phyloP scores from a whole-genome alignment of 2,888 invertebrate species.

The Oscheius myriophilus region DNA sequence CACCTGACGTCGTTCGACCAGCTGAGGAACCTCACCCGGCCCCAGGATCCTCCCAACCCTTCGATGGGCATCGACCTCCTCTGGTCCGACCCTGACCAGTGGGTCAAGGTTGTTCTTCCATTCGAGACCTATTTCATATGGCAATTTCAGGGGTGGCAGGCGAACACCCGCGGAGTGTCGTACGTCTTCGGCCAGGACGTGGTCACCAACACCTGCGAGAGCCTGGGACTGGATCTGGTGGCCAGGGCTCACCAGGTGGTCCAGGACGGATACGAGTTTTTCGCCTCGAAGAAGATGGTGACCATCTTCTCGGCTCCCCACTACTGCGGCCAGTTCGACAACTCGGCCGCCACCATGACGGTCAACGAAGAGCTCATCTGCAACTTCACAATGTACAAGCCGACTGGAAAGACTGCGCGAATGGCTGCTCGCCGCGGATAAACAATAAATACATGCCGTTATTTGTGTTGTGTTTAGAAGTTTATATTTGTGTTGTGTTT shows the following conservation, averaged over 20 bases:
- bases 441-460: too few relatives aligned
- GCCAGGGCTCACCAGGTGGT: conserved; percentile 73
- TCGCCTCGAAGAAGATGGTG: conserved; percentile 66
- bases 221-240: too few relatives aligned
- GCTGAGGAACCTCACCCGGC: conserved; percentile 57
- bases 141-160: too few relatives aligned
- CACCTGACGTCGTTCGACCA: conserved; percentile 58
- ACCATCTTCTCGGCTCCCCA: too few relatives aligned
- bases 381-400: conserved; percentile 62
- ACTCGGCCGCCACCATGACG: conserved; percentile 66
- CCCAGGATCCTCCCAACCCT: conserved; percentile 66
- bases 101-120: too few relatives aligned
- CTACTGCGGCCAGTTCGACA: too few relatives aligned
- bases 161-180: conserved; percentile 74
- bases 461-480: too few relatives aligned
- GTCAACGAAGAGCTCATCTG: conserved; percentile 60
- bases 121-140: too few relatives aligned
- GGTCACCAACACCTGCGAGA: conserved; percentile 73
- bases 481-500: too few relatives aligned
- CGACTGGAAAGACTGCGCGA: conserved; percentile 43
- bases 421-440: too few relatives aligned
- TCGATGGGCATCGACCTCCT: conserved; percentile 61
- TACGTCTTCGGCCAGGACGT: conserved; percentile 76
- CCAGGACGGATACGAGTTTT: conserved; percentile 77
- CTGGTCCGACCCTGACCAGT: conserved; percentile 57